Percentiles rank a stretch among this genome's conserved stretches.
These are phyloP conservation scores for Ciconia nigra DNA, from an alignment of 2,797 vertebrate species.

Conservation along the genomic window DNA sequence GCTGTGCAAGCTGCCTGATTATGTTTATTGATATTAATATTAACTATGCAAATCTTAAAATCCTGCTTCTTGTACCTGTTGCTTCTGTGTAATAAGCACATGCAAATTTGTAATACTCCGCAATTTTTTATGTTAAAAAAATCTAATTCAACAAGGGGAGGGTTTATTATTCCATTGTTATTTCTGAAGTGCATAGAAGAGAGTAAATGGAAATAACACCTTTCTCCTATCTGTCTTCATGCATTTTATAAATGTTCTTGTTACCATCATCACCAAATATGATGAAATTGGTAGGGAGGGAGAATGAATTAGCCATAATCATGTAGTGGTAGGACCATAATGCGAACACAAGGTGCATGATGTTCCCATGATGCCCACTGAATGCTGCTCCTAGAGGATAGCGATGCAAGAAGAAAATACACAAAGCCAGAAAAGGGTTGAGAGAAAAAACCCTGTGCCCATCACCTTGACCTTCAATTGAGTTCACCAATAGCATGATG, in stretches of 20 bases:
- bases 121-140: not conserved
- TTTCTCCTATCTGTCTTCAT: not conserved
- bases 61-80: not conserved
- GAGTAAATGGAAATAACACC: not conserved
- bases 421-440: not conserved
- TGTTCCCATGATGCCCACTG: not conserved
- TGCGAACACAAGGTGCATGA: not conserved
- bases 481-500: not conserved
- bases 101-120: not conserved
- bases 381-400: not conserved
- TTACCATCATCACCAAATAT: not conserved
- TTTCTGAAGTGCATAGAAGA: not conserved
- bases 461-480: not conserved
- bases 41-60: not conserved
- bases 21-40: not conserved
- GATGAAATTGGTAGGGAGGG: not conserved
- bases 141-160: not conserved
- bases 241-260: not conserved
- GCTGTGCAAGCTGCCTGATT: not conserved
- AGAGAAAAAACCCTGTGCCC: not conserved
- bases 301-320: not conserved
- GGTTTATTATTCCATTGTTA: not conserved
- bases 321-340: not conserved
- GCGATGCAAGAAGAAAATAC: not conserved
- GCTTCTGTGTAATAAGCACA: not conserved